These are phyloP conservation scores for Tachysurus fulvidraco DNA, from an alignment of 2,113 vertebrate genomes.

Conservation along the genomic window DNA sequence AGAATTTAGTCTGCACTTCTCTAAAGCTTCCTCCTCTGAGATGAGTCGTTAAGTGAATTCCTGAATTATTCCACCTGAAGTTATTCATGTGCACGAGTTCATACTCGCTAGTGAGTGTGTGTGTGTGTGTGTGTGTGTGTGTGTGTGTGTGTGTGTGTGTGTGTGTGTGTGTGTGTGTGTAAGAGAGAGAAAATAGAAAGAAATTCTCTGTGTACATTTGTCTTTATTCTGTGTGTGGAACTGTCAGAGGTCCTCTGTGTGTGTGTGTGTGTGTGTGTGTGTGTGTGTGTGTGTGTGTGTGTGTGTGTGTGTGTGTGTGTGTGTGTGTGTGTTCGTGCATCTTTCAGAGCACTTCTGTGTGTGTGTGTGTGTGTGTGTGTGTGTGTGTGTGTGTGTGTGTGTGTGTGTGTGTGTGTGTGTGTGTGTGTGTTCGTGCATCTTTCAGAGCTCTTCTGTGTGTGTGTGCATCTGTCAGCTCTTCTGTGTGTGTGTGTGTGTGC, in stretches of 20 bases:
- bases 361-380: too few relatives aligned
- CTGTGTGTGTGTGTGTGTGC: too few relatives aligned
- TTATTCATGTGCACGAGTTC: background rate
- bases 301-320: background rate
- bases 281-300: background rate
- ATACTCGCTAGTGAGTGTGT: background rate
- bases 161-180: background rate
- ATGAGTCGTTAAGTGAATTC: background rate
- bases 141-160: background rate
- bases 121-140: background rate
- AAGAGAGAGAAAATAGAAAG: background rate
- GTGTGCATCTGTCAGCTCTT: too few relatives aligned
- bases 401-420: too few relatives aligned
- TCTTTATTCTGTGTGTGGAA: constrained; percentile 6
- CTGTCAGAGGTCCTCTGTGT: background rate
- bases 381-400: too few relatives aligned
- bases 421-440: too few relatives aligned
- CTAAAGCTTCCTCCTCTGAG: background rate
- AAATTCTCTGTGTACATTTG: background rate
- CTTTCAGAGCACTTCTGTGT: too few relatives aligned
- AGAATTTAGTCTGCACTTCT: background rate
- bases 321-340: background rate
- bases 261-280: constrained; percentile 2
- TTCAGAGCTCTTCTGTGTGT: too few relatives aligned
- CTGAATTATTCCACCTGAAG: background rate